Evolutionary conservation across 1,140 invertebrate genomes (phyloP), one percentile per base, ranked within the genome.

Genomic region (Nephotettix cincticeps): DNA sequence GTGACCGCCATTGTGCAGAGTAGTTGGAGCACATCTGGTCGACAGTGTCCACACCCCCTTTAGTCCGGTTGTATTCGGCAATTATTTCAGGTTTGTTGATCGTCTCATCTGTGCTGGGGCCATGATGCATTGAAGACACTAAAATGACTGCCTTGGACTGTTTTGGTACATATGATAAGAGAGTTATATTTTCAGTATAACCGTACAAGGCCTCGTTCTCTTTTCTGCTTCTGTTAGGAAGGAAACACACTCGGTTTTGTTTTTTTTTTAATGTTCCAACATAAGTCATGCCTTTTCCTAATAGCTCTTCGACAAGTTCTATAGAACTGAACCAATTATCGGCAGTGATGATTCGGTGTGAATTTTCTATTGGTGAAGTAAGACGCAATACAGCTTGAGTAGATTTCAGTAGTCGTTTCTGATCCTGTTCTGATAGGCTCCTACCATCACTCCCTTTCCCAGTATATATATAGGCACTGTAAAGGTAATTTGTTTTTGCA

Each of bases 251-350:
- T 70, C 83, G 75, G 66, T 73, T 75, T 77, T 81, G 82, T 72
- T 83, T 83, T 78, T 80, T 82, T 73, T 76, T 79, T 43, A 84
- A 47, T 13, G 81, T 83, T 19, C 81, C 83, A 17, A 82, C 75
- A 66, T 81, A 75, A 28, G 79, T 79, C 51, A 71, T 21, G 27
- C 68, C 63, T 71, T 74, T 66, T 40, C 78, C 65, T 73, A 68
- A 75, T 68, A 81, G 74, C 65, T 71, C 69, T 56, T 80, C 68
- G 51, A 79, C 72, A 28, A 82, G 71, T 71, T 78, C 67, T 28
- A 80, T 70, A 17, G 80, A 81, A 28, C 71, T 73, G 76, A 83
- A 82, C 77, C 78, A 81, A 71, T 82, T 81, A 66, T 81, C 79
- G 32, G 71, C 76, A 9, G 78, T 81, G 13, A 81, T 56, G 70